Evolutionary conservation across 2,113 vertebrate species (phyloP), one percentile per base, ranked within the genome.

Genomic region (Scophthalmus maximus): DNA sequence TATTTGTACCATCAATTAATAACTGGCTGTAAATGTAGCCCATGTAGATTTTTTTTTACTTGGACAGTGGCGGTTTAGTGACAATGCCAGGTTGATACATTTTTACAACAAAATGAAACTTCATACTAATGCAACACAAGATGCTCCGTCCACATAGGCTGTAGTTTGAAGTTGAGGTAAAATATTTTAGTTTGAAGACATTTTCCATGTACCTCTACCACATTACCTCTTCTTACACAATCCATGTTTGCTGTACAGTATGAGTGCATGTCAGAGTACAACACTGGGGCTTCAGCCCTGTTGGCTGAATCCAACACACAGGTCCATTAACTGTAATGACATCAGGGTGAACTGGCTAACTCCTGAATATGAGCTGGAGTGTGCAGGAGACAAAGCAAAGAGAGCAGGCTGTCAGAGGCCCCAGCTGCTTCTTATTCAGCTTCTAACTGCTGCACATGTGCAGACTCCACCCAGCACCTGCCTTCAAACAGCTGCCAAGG

Each of bases 341-440:
- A 81, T 72, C 68, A 71, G 42, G 53, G 15, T 26, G 47, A 49
- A 58, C 55, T 53, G 52, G 52, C 47, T 56, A 79, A 83, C 63
- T 57, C 36, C 60, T 76, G 62, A 29, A 61, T 25, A 50, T 59
- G 63, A 71, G 44, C 36, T 59, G 61, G 47, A 58, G 25, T 63
- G 56, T 64, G 49, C 34, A 26, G 2, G 30, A 70, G 65, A 80
- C 74, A 72, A 73, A 82, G 73, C 42, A 68, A 67, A 63, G 79
- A 76, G 68, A 30, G 56, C 52, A 59, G 52, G 49, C 46, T 70
- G 67, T 78, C 80, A 78, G 74, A 58, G 69, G 53, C 73, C 44
- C 78, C 85, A 93, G 87, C 88, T 93, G 88, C 82, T 92, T 91
- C 83, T 69, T 67, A 84, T 91, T 88, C 76, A 61, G 62, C 64